Evolutionary conservation across 1,140 invertebrate genomes (phyloP), one percentile per base, ranked within the genome.

Genomic region (Holotrichia oblita): DNA sequence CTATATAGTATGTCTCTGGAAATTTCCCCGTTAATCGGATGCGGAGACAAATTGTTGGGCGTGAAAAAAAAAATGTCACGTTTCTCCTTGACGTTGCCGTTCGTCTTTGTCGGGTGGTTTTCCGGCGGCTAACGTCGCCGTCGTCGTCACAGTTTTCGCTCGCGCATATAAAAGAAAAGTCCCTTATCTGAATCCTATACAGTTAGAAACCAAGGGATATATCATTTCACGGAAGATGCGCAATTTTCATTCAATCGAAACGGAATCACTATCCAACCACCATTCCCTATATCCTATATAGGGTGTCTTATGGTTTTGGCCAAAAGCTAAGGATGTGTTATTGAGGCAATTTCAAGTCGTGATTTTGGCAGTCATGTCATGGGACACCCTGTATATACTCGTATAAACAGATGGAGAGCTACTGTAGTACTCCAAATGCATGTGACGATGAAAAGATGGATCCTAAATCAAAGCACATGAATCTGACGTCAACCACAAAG

Each of bases 241-340:
- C 48, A 55, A 55, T 55, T 55, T n/a, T 55, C 48, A 17, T 55
- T 55, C 48, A 17, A 55, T 55, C 48, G n/a, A 55, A 55, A 55
- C 48, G 17, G 48, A 55, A 14, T n/a, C 44, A 14, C 48, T 55
- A 6, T 17, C 14, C 6, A 2, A 17, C 14, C 17, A 17, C 14
- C 48, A 14, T 17, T 14, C 17, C n/a, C 48, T 48, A 48, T 12
- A n/a, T n/a, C n/a, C n/a, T n/a, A n/a, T n/a, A n/a, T n/a, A n/a
- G n/a, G n/a, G n/a, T n/a, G n/a, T n/a, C n/a, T n/a, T n/a, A n/a
- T n/a, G n/a, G n/a, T n/a, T n/a, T n/a, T n/a, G n/a, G n/a, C n/a
- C n/a, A n/a, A n/a, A n/a, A n/a, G n/a, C n/a, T n/a, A n/a, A n/a
- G n/a, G n/a, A n/a, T n/a, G n/a, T n/a, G n/a, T n/a, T n/a, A n/a